phyloP scores from a whole-genome alignment of 2,888 invertebrate species.

The Blastobasis adustella region DNA sequence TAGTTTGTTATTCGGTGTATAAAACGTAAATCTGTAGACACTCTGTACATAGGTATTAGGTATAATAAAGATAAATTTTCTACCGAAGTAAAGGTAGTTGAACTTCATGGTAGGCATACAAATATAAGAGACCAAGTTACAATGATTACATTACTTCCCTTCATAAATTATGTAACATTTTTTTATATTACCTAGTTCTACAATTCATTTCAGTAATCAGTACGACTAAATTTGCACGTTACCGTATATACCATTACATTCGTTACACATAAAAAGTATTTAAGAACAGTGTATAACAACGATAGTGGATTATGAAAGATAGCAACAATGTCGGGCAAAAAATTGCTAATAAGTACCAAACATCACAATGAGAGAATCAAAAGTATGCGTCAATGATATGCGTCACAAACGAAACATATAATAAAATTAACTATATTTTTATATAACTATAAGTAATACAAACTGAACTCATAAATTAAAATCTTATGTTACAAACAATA shows the following conservation, averaged over 20 bases:
- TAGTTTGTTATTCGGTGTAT: too few species aligned
- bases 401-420: too few species aligned
- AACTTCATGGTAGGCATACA: too few species aligned
- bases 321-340: conserved; percentile 30
- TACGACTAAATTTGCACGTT: conserved; percentile 42
- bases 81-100: too few species aligned
- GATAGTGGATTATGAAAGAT: conserved; percentile 36
- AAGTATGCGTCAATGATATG: too few species aligned
- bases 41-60: too few species aligned
- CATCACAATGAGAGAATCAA: too few species aligned
- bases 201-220: conserved; percentile 12
- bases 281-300: conserved; percentile 68
- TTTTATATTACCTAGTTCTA: conserved; percentile 36
- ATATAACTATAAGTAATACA: neutral
- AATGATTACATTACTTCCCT: conserved; percentile 58
- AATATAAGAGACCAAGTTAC: neutral
- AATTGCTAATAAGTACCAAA: too few species aligned
- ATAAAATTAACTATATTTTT: too few species aligned
- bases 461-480: neutral
- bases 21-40: too few species aligned
- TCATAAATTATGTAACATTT: conserved; percentile 38
- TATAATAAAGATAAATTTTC: too few species aligned
- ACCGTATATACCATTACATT: conserved; percentile 38
- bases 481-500: neutral
- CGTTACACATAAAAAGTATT: conserved; percentile 60